phyloP scores from a whole-genome alignment of 2,888 invertebrate species.

The Phlogophora meticulosa region DNA sequence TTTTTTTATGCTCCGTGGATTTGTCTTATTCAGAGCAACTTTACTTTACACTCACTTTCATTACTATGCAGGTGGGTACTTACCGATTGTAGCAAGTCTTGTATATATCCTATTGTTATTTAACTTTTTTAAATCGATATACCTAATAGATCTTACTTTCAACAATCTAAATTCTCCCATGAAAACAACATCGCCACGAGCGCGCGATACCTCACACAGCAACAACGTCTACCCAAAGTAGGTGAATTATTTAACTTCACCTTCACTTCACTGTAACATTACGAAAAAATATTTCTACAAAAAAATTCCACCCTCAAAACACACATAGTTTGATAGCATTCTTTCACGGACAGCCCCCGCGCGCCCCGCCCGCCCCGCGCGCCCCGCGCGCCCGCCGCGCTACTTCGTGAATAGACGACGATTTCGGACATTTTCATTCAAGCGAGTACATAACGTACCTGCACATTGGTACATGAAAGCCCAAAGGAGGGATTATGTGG shows the following conservation, averaged over 20 bases:
- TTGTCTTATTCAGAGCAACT: neutral
- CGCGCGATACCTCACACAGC: neutral
- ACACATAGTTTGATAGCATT: constrained; percentile 51
- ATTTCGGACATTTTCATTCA: constrained; percentile 19
- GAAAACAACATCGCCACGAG: neutral
- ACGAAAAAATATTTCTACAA: constrained; percentile 22
- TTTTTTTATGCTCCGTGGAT: too few species aligned
- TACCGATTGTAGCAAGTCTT: neutral
- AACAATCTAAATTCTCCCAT: neutral
- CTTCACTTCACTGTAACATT: neutral
- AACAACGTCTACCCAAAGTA: neutral
- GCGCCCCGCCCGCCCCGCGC: neutral
- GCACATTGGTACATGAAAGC: constrained; percentile 7
- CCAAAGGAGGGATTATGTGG: neutral
- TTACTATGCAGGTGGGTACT: neutral
- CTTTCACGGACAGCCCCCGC: constrained; percentile 30
- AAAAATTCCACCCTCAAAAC: constrained; percentile 34
- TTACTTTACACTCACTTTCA: neutral
- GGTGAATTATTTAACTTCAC: constrained; percentile 9
- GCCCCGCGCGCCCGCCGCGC: constrained; percentile 5
- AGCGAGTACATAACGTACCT: constrained; percentile 12
- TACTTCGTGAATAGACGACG: constrained; percentile 25
- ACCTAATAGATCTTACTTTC: neutral
- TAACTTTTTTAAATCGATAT: too few species aligned
- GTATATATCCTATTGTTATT: neutral